Percentiles rank a stretch among this genome's conserved stretches.
Evolutionary conservation across 2,888 invertebrate genomes (phyloP).

Genomic region (Pachymerium ferrugineum): DNA sequence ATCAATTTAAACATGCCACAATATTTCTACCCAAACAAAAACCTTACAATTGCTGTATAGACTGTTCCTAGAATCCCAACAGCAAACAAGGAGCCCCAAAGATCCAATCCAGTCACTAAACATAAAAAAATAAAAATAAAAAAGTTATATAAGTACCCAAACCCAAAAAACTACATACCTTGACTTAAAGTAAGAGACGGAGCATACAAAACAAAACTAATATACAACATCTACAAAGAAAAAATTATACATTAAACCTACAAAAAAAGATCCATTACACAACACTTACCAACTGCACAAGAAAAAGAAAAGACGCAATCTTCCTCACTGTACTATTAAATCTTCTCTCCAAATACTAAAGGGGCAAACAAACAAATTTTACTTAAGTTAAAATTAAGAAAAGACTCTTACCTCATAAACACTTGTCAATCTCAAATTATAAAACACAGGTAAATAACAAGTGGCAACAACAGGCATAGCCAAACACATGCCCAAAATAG

Average conservation of each 20-base stretch:
- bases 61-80: conserved; percentile 48
- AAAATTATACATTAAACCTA: neutral
- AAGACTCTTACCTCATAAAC: conserved; percentile 64
- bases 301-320: conserved; percentile 32
- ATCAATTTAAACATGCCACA: neutral
- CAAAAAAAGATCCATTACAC: neutral
- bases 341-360: conserved; percentile 34
- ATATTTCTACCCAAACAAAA: neutral
- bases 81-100: conserved; percentile 48
- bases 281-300: conserved; percentile 20
- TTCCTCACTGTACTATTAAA: conserved; percentile 25
- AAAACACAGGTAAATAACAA: conserved; percentile 78
- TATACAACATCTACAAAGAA: conserved; percentile 32
- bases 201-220: conserved; percentile 35
- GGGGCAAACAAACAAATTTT: neutral
- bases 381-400: neutral
- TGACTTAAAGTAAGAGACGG: conserved; percentile 35
- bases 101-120: conserved; percentile 47
- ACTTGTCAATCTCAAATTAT: conserved; percentile 73
- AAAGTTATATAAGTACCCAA: neutral
- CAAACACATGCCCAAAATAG: conserved; percentile 44
- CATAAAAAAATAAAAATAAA: neutral
- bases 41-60: conserved; percentile 47
- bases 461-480: conserved; percentile 55
- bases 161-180: conserved; percentile 27